These are phyloP conservation scores for Diprion similis DNA, from an alignment of 1,140 invertebrate species.

Conservation along the genomic window DNA sequence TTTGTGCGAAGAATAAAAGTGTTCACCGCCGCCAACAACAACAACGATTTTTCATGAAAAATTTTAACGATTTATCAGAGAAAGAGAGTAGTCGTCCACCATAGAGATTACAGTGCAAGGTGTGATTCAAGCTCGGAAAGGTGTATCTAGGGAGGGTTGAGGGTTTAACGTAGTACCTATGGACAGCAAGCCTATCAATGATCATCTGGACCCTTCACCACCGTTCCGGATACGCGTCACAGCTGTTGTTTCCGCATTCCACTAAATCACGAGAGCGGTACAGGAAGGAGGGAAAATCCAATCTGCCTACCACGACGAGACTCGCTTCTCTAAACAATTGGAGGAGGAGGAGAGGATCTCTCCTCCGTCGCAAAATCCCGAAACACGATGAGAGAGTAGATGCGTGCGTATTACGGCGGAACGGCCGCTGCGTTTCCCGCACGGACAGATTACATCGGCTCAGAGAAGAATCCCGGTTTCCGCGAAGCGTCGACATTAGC, in stretches of 20 bases:
- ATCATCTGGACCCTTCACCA: neutral
- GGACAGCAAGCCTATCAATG: conserved; percentile 11
- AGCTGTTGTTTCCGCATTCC: conserved; percentile 53
- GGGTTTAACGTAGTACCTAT: conserved; percentile 21
- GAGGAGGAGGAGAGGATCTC: conserved; percentile 30
- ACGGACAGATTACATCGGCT: neutral
- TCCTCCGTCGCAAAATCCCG: neutral
- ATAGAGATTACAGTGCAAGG: neutral
- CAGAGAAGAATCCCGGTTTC: neutral
- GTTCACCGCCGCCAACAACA: too few relatives aligned
- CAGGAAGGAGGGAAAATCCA: conserved; percentile 44
- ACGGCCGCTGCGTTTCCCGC: neutral
- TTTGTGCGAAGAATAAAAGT: too few relatives aligned
- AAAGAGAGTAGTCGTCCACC: too few relatives aligned
- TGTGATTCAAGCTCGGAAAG: neutral
- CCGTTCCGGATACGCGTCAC: conserved; percentile 29
- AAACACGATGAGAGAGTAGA: neutral
- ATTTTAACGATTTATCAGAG: neutral
- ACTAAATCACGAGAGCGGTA: conserved; percentile 35
- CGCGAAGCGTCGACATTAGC: neutral
- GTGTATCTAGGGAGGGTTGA: conserved; percentile 20
- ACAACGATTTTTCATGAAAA: neutral
- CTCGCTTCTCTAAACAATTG: neutral
- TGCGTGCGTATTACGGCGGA: neutral
- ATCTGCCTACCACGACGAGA: conserved; percentile 45